Evolutionary conservation across 2,888 invertebrate genomes (phyloP), one percentile per base, ranked within the genome.

Genomic region (Halictus quadricinctus): DNA sequence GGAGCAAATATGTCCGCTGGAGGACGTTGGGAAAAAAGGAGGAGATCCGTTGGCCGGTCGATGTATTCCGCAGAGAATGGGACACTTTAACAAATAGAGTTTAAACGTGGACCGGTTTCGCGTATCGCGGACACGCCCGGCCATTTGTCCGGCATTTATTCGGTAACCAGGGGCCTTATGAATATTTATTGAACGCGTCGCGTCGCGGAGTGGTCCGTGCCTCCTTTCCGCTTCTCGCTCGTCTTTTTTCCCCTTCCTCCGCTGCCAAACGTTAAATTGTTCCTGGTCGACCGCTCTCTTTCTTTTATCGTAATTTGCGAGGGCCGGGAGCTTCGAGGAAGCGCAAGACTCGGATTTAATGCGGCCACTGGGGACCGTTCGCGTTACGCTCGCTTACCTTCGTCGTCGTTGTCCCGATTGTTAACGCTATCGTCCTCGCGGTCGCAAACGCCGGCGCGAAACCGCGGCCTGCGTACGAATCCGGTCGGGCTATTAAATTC

Each of bases 401-500:
- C 64, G 3, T 43, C n/a, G 54, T 54, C 10, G n/a, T 58, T n/a
- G 58, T 18, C 5, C 15, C 58, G 77, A 54, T 84, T 70, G 83
- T 69, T 74, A 50, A 77, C 18, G 46, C 73, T 72, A 46, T 64
- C 50, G 75, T 29, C 21, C 54, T 25, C 60, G 36, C 12, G 36
- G 25, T 70, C 70, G 60, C 46, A 6, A 69, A 69, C 75, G 41
- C 60, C 46, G 66, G 76, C 74, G 72, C 58, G 77, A 72, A 80
- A 72, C 70, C 77, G 50, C 43, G 1, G 21, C 6, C 18, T 41
- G 41, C 76, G 60, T 72, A 84, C 81, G 64, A 58, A 50, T 79
- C 58, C 36, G 72, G 29, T 41, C 36, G 64, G 78, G 75, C 77
- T 88, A 88, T 89, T 85, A 89, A 89, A 87, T 85, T 80, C 81